Conservation (phyloP, 2,113 vertebrate species). For the Anas platyrhynchos region DNA sequence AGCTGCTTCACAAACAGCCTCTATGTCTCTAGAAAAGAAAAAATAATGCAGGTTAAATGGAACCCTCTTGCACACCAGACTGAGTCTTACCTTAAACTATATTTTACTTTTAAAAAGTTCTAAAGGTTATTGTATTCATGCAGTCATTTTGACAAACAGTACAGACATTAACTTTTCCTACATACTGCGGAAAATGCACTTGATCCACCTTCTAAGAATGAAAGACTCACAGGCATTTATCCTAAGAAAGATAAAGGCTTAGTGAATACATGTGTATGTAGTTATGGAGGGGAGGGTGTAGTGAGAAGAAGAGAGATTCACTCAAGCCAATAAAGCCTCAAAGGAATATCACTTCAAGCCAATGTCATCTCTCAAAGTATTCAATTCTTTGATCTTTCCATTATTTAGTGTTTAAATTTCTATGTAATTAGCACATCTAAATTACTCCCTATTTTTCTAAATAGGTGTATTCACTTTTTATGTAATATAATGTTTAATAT, state of each 20-base stretch:
- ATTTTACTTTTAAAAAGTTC: neutral
- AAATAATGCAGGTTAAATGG: neutral
- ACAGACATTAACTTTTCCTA: neutral
- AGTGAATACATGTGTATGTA: neutral
- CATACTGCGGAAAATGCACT: neutral
- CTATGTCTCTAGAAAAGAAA: neutral
- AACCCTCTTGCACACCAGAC: neutral
- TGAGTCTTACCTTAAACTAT: neutral
- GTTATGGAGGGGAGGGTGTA: neutral
- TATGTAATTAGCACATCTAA: neutral
- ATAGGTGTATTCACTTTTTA: neutral
- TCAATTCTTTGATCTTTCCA: neutral
- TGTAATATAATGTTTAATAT: neutral
- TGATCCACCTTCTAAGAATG: neutral
- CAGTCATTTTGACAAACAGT: neutral
- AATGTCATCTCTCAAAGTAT: neutral
- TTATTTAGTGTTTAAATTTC: neutral
- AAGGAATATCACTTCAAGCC: neutral
- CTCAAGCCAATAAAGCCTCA: neutral
- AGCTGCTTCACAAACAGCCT: neutral
- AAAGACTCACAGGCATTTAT: neutral
- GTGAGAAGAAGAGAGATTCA: rapidly evolving
- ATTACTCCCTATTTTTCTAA: neutral
- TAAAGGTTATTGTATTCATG: neutral
- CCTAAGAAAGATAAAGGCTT: neutral